Evolutionary conservation across 2,888 invertebrate species (phyloP), one percentile per base, ranked within the genome.

Genomic region (Drosophila niveifrons): DNA sequence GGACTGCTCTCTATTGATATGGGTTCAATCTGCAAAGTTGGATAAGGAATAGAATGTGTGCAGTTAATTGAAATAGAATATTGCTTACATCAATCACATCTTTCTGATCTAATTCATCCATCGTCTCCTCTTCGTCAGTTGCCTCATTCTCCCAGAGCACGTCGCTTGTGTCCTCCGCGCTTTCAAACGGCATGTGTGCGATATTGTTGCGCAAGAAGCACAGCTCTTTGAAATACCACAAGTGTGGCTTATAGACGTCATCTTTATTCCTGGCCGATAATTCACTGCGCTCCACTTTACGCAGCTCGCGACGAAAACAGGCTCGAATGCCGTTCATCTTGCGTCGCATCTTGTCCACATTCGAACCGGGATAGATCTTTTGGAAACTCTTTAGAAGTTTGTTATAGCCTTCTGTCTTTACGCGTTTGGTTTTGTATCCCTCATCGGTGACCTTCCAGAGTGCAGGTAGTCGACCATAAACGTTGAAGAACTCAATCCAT

Each of bases 261-360:
- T 15, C 44, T 0, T 13, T 11, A 0, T 13, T 39, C 10, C 51
- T 39, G 1, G 55, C 18, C 0, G 8, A 11, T 2, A 17, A 9
- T 10, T 81, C 66, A 47, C 78, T 73, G 3, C 44, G 50, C 55
- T 78, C 57, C n/a, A 81, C 82, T 23, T 65, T 82, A 13, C 82
- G 78, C 51, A 69, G 6, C 4, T 78, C 78, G 13, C 78, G 78
- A 0, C 74, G 59, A 34, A 31, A 78, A 8, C 78, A 81, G 1
- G 75, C 74, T 0, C 78, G 74, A 2, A 78, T 66, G 2, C 68
- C 66, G 13, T 78, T 81, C 39, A 78, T 65, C 3, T 53, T 44
- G 0, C 81, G 68, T 4, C 74, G 69, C 75, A 78, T 68, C 41
- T 36, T 55, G 10, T 78, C 82, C 18, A 81, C 18, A 44, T 50